Base-by-base conservation (phyloP, 2,797 vertebrate genomes). In the Lepus oiostolus region DNA sequence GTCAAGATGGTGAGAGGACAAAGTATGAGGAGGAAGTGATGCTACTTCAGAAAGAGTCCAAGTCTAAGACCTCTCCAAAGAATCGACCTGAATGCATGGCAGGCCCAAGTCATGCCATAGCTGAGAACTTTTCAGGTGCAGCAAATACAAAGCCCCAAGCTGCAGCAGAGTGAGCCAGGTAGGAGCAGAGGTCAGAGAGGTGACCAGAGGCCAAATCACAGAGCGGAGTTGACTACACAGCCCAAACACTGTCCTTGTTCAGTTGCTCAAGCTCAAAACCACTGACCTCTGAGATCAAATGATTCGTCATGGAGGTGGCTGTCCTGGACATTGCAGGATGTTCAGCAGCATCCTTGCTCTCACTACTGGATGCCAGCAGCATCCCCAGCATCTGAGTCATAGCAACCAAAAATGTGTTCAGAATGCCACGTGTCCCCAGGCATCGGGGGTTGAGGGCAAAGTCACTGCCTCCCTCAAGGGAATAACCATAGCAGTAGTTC, bases 121-220 rank as follows among this genome's bases (percentile, higher is more conserved):
- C 7, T 35, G 38, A 35, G 10, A 52, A 68, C 52, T 24, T 17
- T 54, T 5, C 13, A 63, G 52, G 11, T 32, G 42, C 28, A 68
- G 30, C 10, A 11, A 63, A 21, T 12, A 4, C 9, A 79, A 79
- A 77, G 10, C 35, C n/a, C 1, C 3, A 19, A 74, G n/a, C 38
- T 54, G 26, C 4, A 38, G 11, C 16, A 76, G 24, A 52, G 30
- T 22, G 42, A 63, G 22, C 13, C 52, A 70, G 38, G 70, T 9
- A 32, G 65, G 68, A 42, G 50, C 16, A 63, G 67, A 47, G 19
- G 60, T 74, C 58, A 26, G 62, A 14, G 35, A 24, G 35, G 3
- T 2, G 1, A 21, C 1, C 0, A 47, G 26, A 30, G 32, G n/a
- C 42, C 47, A 38, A 60, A 10, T 1, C 50, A 14, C 0, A 5